Percentiles rank a stretch among this genome's conserved stretches.
Evolutionary conservation across 2,797 vertebrate species (phyloP).

Genomic region (Acrossocheilus wenchowensis): DNA sequence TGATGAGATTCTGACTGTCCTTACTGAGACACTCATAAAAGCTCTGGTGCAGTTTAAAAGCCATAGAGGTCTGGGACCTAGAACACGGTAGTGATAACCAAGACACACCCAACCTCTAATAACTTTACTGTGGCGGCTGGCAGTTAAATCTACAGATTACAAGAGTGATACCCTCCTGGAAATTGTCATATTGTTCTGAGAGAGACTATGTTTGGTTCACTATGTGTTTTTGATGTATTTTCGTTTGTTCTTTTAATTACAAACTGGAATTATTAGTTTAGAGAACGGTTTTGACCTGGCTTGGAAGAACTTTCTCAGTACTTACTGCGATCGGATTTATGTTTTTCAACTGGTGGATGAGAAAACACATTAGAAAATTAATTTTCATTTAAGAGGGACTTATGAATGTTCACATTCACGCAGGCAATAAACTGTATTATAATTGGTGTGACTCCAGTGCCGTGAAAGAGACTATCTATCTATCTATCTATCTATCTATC

Average conservation of each 20-base stretch:
- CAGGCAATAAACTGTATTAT: background rate
- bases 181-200: conserved; percentile 3
- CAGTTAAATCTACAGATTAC: conserved; percentile 48
- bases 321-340: background rate
- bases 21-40: conserved; percentile 59
- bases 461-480: background rate
- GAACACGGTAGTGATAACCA: conserved; percentile 44
- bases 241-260: background rate
- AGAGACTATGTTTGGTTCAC: conserved; percentile 2
- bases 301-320: background rate
- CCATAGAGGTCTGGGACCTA: conserved; percentile 35
- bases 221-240: background rate
- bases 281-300: background rate
- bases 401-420: background rate
- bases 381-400: background rate
- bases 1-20: conserved; percentile 63
- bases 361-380: background rate
- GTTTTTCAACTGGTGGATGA: background rate
- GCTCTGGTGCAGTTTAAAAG: conserved; percentile 60
- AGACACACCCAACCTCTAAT: conserved; percentile 51
- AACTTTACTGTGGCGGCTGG: conserved; percentile 51
- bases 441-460: background rate
- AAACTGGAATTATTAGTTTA: background rate
- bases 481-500: too few relatives aligned
- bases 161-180: conserved; percentile 36